A percentile compares a stretch with the other conserved stretches of the same genome.
Evolutionary conservation across 1,140 invertebrate genomes (phyloP).

Genomic region (Drosophila ohnishii): DNA sequence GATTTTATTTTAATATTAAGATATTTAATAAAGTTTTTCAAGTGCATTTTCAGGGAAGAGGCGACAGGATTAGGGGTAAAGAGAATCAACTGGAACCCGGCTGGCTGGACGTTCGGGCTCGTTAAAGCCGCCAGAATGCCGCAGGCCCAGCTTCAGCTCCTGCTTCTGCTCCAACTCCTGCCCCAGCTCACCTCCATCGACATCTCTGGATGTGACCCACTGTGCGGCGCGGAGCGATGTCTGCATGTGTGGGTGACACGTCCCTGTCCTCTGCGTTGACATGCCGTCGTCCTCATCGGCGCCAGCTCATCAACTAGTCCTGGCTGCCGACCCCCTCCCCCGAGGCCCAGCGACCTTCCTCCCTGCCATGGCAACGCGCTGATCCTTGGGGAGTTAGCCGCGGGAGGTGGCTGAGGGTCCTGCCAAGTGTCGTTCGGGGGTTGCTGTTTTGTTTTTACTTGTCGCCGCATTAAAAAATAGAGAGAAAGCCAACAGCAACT

Average conservation of each 20-base stretch:
- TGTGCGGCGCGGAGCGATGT: slow-evolving; percentile 24
- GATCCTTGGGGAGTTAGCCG: slow-evolving; percentile 67
- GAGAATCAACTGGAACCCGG: slow-evolving; percentile 9
- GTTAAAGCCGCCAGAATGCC: slow-evolving; percentile 67
- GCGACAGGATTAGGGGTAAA: slow-evolving; percentile 8
- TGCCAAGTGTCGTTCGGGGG: slow-evolving; percentile 64
- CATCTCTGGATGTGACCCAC: slow-evolving; percentile 34
- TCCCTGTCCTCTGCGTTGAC: slow-evolving; percentile 40
- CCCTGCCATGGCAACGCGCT: slow-evolving; percentile 63
- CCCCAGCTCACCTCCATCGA: slow-evolving; percentile 7
- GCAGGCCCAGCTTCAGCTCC: slow-evolving; percentile 32
- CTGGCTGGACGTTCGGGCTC: slow-evolving; percentile 55
- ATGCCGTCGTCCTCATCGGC: slow-evolving; percentile 50
- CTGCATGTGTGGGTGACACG: slow-evolving; percentile 69
- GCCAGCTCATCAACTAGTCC: slow-evolving; percentile 73
- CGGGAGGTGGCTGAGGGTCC: slow-evolving; percentile 12
- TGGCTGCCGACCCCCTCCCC: background rate
- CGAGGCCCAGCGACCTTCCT: background rate
- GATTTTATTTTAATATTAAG: background rate
- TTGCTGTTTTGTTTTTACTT: slow-evolving; percentile 72
- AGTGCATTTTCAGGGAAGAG: background rate
- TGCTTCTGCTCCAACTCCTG: background rate
- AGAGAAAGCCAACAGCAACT: slow-evolving; percentile 55
- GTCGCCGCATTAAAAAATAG: slow-evolving; percentile 76
- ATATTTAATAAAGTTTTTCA: background rate